Base-by-base conservation (phyloP, 2,888 invertebrate genomes). In the Chymomyza procnemis region DNA sequence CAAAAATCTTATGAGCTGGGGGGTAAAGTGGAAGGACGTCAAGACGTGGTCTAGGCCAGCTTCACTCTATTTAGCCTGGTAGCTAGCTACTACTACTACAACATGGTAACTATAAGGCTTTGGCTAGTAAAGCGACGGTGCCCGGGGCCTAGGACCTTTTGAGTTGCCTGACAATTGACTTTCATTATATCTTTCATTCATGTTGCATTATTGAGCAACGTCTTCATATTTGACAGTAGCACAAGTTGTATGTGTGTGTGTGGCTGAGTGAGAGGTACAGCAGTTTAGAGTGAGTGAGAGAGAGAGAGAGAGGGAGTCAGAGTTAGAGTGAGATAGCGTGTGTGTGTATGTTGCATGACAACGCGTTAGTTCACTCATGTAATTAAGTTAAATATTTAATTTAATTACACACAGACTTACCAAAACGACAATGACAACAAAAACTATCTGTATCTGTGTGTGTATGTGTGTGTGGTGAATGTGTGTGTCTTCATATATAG, bases 331-430 rank as follows among this genome's bases (percentile, higher is more conserved):
- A 6, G 22, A 6, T 62, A 67, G 60, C 67, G 41, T 68, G 58
- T 61, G 46, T 48, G 64, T 77, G 76, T 72, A 74, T 73, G 77
- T 66, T 61, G 66, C 67, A 69, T 62, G 74, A 62, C 19, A 62
- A 62, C 85, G 84, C 79, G 80, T 82, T 82, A 79, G 85, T 82
- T 82, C 75, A 68, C 74, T 77, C 72, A 75, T 83, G 80, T 88
- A 88, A 88, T 88, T 85, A 88, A 85, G 83, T 88, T 88, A 85
- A 88, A 88, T 88, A 88, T 88, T 87, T 87, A 87, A 88, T 87
- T 88, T 88, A 88, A 88, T 88, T 88, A 85, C 85, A 87, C 80
- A 73, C 72, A 80, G 72, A 78, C 54, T 61, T 22, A 56, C 30
- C 52, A 52, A 52, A 52, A 18, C 19, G 18, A 21, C 52, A 18